These are phyloP conservation scores for Flexamia atlantica DNA, from an alignment of 2,888 invertebrate species.

Conservation along the genomic window DNA sequence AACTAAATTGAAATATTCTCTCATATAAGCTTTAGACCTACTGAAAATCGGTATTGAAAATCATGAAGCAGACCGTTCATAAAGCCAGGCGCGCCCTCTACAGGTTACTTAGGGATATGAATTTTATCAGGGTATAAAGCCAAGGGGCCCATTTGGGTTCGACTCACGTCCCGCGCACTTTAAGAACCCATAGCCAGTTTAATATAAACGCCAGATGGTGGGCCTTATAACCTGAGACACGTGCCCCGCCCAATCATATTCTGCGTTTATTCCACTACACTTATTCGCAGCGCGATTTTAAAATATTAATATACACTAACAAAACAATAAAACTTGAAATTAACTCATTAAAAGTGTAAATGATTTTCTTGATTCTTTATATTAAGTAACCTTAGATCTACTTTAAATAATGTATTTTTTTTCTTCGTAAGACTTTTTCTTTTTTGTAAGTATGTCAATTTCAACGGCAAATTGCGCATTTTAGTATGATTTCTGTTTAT, in stretches of 20 bases:
- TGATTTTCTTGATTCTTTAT: no score
- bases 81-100: background rate
- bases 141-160: conserved; percentile 22
- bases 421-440: no score
- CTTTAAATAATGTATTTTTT: no score
- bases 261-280: background rate
- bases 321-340: background rate
- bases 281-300: background rate
- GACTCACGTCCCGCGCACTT: conserved; percentile 11
- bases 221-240: conserved; percentile 34
- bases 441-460: no score
- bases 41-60: no score
- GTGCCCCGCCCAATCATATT: conserved; percentile 31
- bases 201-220: conserved; percentile 38
- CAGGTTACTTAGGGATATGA: conserved; percentile 12
- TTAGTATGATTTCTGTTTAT: no score
- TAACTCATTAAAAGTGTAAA: no score
- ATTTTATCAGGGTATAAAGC: conserved; percentile 16
- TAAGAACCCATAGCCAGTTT: conserved; percentile 47
- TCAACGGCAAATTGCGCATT: no score
- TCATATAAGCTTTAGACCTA: no score
- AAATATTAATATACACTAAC: background rate
- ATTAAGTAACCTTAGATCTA: no score
- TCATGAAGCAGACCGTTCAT: background rate
- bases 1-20: no score